Percentiles rank a stretch among this genome's conserved stretches.
Evolutionary conservation across 2,888 invertebrate genomes (phyloP).

Genomic region (Tetheella fluctuosa): DNA sequence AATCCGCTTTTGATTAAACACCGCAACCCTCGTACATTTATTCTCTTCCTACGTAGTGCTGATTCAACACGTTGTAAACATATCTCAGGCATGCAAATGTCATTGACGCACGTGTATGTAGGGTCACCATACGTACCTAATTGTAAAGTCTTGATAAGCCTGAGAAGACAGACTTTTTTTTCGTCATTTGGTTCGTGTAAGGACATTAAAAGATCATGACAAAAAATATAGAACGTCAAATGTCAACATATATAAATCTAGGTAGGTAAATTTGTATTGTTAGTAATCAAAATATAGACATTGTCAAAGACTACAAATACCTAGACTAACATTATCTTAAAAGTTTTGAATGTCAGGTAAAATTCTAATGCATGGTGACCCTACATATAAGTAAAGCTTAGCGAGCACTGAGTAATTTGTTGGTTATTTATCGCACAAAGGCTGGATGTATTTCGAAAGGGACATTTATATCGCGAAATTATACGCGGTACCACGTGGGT

Average conservation of each 20-base stretch:
- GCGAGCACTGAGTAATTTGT: constrained; percentile 75
- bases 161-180: no score
- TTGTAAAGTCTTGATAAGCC: not conserved
- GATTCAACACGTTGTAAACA: constrained; percentile 56
- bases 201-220: no score
- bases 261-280: no score
- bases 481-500: constrained; percentile 71
- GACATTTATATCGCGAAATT: constrained; percentile 77
- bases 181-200: no score
- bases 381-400: constrained; percentile 32
- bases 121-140: constrained; percentile 19
- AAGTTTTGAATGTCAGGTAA: not conserved
- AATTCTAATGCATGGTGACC: not conserved
- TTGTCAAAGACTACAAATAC: no score
- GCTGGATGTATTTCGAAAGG: constrained; percentile 73
- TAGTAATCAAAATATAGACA: no score
- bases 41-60: constrained; percentile 37
- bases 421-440: constrained; percentile 72
- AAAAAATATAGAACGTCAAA: no score
- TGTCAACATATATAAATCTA: no score
- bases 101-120: constrained; percentile 61
- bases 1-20: constrained; percentile 20
- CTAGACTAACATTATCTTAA: no score
- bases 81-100: constrained; percentile 76
- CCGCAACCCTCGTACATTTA: constrained; percentile 23